Percentiles rank a stretch among this genome's conserved stretches.
Evolutionary conservation across 1,140 invertebrate species (phyloP).

Genomic region (Periplaneta americana): DNA sequence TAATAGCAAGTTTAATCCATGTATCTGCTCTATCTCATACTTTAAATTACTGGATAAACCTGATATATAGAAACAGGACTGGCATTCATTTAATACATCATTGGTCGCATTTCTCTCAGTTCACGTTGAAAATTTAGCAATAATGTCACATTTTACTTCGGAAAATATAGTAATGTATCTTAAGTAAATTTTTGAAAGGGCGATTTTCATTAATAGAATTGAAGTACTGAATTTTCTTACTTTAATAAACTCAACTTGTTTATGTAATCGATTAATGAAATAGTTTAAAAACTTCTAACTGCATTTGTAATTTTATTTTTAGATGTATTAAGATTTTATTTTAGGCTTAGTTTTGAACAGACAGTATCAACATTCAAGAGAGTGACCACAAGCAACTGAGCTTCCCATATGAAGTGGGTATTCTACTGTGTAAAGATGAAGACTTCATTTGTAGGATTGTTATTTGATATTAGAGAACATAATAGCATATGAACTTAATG

Average conservation of each 20-base stretch:
- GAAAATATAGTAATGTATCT: not conserved
- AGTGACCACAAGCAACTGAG: not conserved
- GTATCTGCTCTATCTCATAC: not conserved
- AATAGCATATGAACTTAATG: not conserved
- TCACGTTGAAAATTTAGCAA: not conserved
- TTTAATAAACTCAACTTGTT: not conserved
- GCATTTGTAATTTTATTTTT: not conserved
- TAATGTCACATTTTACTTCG: not conserved
- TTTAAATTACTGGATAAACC: not conserved
- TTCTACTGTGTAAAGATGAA: not conserved
- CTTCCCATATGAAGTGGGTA: not conserved
- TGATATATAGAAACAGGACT: not conserved
- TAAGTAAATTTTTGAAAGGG: not conserved
- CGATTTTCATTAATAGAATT: not conserved
- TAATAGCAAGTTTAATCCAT: not conserved
- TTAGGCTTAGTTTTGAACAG: not conserved
- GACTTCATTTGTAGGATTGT: not conserved
- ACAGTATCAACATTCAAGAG: not conserved
- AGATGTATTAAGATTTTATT: not conserved
- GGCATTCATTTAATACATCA: not conserved
- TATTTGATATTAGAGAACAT: not conserved
- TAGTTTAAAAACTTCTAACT: not conserved
- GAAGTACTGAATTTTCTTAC: not conserved
- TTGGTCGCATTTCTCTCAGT: not conserved
- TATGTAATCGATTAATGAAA: not conserved